Evolutionary conservation across 2,888 invertebrate genomes (phyloP).

Genomic region (Eurytoma californica): DNA sequence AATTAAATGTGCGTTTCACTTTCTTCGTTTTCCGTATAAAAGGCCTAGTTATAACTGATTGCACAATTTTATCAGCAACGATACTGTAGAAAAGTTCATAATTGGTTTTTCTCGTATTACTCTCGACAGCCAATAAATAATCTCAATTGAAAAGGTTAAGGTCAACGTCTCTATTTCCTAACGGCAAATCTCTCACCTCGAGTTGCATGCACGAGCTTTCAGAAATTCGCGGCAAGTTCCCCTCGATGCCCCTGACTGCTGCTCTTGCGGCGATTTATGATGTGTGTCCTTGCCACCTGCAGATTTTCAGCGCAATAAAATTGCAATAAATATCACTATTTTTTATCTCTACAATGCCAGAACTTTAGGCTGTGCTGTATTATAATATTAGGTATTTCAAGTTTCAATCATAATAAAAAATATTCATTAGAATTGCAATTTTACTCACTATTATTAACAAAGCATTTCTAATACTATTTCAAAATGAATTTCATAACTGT

Average conservation of each 20-base stretch:
- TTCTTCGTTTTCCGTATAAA: not conserved
- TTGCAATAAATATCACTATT: not conserved
- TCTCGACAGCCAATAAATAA: conserved; percentile 30
- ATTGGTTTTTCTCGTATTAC: conserved; percentile 20
- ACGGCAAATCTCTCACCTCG: not conserved
- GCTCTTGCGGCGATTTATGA: conserved; percentile 2
- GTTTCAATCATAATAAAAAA: no score
- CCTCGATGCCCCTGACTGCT: not conserved
- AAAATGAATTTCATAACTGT: no score
- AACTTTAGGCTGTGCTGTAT: no score
- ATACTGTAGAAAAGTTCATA: conserved; percentile 20
- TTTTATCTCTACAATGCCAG: not conserved
- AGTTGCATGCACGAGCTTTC: conserved; percentile 4
- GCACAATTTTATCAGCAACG: not conserved
- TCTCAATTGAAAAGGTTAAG: conserved; percentile 30
- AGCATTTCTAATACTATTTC: no score
- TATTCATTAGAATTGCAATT: no score
- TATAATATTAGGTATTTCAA: no score
- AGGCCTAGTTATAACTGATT: not conserved
- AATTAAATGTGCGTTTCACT: not conserved
- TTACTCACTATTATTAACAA: no score
- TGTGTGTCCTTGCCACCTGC: not conserved
- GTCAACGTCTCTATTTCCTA: conserved; percentile 4
- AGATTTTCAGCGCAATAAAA: not conserved
- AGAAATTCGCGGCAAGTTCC: not conserved